A percentile compares a stretch with the other conserved stretches of the same genome.
These are phyloP conservation scores for Copidosoma floridanum DNA, from an alignment of 1,140 invertebrate species.

Conservation along the genomic window DNA sequence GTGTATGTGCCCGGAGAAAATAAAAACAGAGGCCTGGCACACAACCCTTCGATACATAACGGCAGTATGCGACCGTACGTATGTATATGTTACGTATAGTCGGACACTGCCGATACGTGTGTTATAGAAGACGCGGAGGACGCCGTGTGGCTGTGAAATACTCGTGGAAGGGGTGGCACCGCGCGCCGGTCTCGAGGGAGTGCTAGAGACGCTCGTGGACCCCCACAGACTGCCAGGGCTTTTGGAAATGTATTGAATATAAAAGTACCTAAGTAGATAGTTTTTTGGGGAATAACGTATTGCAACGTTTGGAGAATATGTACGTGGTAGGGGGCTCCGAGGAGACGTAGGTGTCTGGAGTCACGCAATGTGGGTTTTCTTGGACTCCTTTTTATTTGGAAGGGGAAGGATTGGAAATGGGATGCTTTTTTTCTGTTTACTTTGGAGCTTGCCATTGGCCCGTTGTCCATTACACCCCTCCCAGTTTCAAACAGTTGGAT, in stretches of 20 bases:
- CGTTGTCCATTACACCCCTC: conserved; percentile 1
- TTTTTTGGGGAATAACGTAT: conserved; percentile 48
- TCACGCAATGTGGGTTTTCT: conserved; percentile 1
- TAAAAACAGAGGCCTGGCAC: no score
- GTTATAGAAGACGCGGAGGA: not conserved
- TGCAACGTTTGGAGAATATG: not conserved
- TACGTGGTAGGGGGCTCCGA: not conserved
- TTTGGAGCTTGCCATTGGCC: not conserved
- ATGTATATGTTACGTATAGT: conserved; percentile 24
- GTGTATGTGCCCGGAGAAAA: no score
- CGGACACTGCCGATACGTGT: conserved; percentile 28
- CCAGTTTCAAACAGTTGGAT: not conserved
- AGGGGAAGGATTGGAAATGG: not conserved
- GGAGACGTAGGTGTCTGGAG: not conserved
- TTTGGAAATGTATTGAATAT: conserved; percentile 57
- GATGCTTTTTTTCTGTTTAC: conserved; percentile 23
- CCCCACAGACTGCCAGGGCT: conserved; percentile 37
- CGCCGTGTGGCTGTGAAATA: conserved; percentile 2
- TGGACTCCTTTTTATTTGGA: no score
- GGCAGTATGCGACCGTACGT: not conserved
- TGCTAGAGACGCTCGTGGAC: conserved; percentile 39
- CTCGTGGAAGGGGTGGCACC: conserved; percentile 29
- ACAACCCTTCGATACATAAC: no score
- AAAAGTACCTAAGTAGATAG: conserved; percentile 54
- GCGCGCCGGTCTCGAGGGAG: conserved; percentile 44